Evolutionary conservation across 2,888 invertebrate genomes (phyloP), one percentile per base, ranked within the genome.

Genomic region (Hydrotaea diabolus): DNA sequence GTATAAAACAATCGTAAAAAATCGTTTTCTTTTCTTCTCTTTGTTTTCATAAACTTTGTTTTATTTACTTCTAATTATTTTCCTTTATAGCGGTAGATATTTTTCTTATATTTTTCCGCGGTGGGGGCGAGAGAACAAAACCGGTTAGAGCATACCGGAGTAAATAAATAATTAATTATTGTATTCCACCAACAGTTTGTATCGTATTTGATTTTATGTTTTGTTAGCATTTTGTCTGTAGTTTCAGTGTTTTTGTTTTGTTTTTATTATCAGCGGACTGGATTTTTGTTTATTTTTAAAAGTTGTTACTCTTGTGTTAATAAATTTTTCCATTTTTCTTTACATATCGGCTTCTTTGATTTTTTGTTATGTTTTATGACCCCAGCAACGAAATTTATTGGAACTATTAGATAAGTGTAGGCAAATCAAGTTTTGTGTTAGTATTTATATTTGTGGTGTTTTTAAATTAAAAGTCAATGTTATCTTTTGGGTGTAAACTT

Each of bases 21-120:
- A 31, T 31, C 7, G 31, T 31, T 21, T 74, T 43, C n/a, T 73
- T 57, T 57, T 19, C 15, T 53, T 31, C 15, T 57, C 53, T 26
- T 72, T 17, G 17, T 1, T 26, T 13, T 77, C 21, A 21, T 43
- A 15, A 39, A 19, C 15, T 53, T 36, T 49, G 36, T 21, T 59
- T 21, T 64, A 36, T 76, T 64, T 57, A 36, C 13, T 21, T 59
- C 21, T 59, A 39, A 36, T 55, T 77, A 46, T 49, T 62, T 26
- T 64, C 26, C 49, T 49, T 39, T 39, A 53, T 55, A 8, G 31
- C 31, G 31, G 21, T 21, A 19, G 46, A 17, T 31, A 46, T 59
- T 31, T 5, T 62, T 62, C 49, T 17, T 8, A 62, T 26, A 7
- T 49, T 73, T 15, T 55, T 3, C 11, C 49, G 5, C 2, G n/a